Percentiles rank a stretch among this genome's conserved stretches.
Evolutionary conservation across 2,797 vertebrate genomes (phyloP).

Genomic region (Coluber constrictor): DNA sequence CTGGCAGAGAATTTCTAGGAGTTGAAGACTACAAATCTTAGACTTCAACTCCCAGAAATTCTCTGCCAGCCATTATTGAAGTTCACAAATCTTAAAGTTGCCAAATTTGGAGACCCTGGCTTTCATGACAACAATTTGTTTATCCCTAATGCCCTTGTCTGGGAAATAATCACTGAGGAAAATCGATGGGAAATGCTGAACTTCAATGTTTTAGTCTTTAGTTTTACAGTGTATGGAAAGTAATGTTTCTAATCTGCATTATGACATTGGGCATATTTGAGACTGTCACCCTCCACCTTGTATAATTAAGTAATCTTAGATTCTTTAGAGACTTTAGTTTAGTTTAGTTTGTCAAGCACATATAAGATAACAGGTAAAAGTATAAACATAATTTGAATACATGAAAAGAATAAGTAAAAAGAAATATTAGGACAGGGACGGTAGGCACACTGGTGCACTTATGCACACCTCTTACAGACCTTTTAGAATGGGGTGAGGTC

Average conservation of each 20-base stretch:
- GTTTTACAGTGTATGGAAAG: not conserved
- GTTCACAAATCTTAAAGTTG: not conserved
- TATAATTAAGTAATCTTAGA: not conserved
- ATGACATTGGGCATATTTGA: not conserved
- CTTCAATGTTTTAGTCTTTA: not conserved
- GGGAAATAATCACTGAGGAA: not conserved
- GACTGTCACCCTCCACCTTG: too few relatives aligned
- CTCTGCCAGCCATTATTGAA: not conserved
- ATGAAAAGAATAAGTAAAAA: too few relatives aligned
- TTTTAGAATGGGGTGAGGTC: too few relatives aligned
- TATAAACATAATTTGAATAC: too few relatives aligned
- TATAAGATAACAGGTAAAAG: too few relatives aligned
- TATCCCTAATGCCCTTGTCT: not conserved
- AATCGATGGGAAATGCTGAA: not conserved
- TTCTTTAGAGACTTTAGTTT: not conserved
- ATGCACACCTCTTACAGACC: too few relatives aligned
- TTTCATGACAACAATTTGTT: not conserved
- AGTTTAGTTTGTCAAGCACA: too few relatives aligned
- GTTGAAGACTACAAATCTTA: too few relatives aligned
- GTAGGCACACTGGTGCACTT: too few relatives aligned
- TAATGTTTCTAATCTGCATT: not conserved
- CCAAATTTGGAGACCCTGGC: not conserved
- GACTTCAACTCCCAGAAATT: not conserved
- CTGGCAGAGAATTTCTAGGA: too few relatives aligned
- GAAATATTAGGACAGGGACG: too few relatives aligned